These are phyloP conservation scores for Xyrauchen texanus DNA, from an alignment of 2,113 vertebrate species.

Conservation along the genomic window DNA sequence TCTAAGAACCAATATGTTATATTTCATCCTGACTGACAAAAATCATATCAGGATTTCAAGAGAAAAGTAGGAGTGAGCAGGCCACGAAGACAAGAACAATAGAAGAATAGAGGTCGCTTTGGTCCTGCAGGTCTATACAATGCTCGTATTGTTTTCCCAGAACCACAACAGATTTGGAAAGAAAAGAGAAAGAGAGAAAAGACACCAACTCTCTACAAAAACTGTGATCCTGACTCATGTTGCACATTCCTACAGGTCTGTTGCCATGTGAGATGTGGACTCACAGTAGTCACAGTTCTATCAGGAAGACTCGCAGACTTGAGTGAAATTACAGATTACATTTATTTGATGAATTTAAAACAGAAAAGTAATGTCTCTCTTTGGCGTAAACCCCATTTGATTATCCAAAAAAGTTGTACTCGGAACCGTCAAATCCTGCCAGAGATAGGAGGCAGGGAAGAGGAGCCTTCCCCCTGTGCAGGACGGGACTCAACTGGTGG, in stretches of 20 bases:
- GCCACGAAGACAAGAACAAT: slow-evolving; percentile 54
- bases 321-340: no score
- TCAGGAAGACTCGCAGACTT: no score
- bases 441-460: no score
- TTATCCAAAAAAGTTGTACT: no score
- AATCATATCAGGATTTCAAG: slow-evolving; percentile 39
- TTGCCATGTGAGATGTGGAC: slow-evolving; percentile 49
- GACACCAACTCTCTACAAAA: slow-evolving; percentile 24
- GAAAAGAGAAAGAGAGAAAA: slow-evolving; percentile 40
- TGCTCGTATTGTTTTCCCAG: slow-evolving; percentile 61
- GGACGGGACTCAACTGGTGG: no score
- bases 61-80: slow-evolving; percentile 45
- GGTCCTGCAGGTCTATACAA: slow-evolving; percentile 61
- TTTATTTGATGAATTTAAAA: no score
- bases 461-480: no score
- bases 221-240: slow-evolving; percentile 43
- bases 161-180: slow-evolving; percentile 48
- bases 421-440: no score
- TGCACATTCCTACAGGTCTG: slow-evolving; percentile 68
- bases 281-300: neutral
- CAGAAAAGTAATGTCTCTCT: no score
- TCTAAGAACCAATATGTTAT: slow-evolving; percentile 47
- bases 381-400: no score
- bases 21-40: slow-evolving; percentile 65
- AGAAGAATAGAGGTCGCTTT: slow-evolving; percentile 39